These are phyloP conservation scores for Leptopilina clavipes DNA, from an alignment of 1,140 invertebrate genomes.

Conservation along the genomic window DNA sequence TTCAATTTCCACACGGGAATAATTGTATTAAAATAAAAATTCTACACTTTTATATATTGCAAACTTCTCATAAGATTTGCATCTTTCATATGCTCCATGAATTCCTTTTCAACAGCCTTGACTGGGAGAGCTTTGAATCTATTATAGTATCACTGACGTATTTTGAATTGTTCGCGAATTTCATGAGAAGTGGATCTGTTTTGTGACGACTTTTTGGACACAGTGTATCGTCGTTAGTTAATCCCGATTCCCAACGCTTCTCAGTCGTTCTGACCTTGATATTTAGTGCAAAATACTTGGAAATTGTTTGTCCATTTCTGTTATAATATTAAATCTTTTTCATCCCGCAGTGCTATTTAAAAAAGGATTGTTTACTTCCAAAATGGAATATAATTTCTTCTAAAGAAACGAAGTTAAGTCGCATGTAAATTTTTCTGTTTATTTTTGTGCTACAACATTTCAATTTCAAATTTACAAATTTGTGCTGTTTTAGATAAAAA, in stretches of 20 bases:
- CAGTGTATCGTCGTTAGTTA: not conserved
- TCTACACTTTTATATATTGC: too few species aligned
- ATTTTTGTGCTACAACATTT: too few species aligned
- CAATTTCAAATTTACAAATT: too few species aligned
- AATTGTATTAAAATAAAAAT: too few species aligned
- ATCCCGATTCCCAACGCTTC: not conserved
- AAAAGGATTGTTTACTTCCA: not conserved
- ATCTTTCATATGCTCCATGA: not conserved
- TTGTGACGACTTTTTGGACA: not conserved
- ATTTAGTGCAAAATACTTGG: not conserved
- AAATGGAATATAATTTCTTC: not conserved
- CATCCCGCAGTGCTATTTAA: not conserved
- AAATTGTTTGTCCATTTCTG: not conserved
- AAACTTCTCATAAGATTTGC: not conserved
- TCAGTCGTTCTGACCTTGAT: not conserved
- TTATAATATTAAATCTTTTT: not conserved
- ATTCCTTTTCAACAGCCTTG: not conserved
- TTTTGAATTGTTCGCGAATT: not conserved
- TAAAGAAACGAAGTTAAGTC: too few species aligned
- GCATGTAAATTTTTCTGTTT: too few species aligned
- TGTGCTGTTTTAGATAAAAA: too few species aligned
- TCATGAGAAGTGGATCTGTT: not conserved
- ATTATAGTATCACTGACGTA: constrained; percentile 14
- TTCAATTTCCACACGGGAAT: too few species aligned
- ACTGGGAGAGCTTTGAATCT: not conserved